Base-by-base conservation (phyloP, 1,140 invertebrate species). In the Leptopilina clavipes region DNA sequence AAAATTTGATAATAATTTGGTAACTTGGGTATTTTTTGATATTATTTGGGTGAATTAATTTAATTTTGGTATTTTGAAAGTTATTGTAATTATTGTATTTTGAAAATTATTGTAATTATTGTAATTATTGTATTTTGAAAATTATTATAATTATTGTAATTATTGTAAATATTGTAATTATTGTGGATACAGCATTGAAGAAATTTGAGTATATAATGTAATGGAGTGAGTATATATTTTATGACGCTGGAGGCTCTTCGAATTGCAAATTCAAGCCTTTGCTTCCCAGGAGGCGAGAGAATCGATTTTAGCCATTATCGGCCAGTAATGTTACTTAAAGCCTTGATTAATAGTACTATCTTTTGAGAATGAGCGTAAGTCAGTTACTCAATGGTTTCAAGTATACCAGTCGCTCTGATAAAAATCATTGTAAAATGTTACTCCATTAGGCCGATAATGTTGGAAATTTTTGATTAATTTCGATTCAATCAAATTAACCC, bases 221-320 rank as follows among this genome's bases (percentile, higher is more conserved):
- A 52, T 52, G 3, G 14, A 52, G n/a, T n/a, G n/a, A 52, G 48
- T 52, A 52, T 52, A n/a, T n/a, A n/a, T 52, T 52, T 52, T 12
- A 17, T 52, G 48, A 52, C 48, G 48, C 48, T 52, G 1, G 48
- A 65, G 59, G 14, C 59, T n/a, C 25, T 65, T 65, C 11, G 22
- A 8, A 37, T 65, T 65, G 59, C 59, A 31, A n/a, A 65, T 65
- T 65, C 59, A 65, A 31, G 59, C 31, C 25, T n/a, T n/a, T 31
- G 59, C 59, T 31, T 65, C 25, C 14, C 25, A n/a, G 59, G 59
- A 37, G 59, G 25, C 59, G 59, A 31, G 52, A 54, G 59, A 65
- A 65, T 65, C 59, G 25, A 65, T 65, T 65, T 65, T 65, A 65
- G 59, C 12, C 56, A 65, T 65, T 65, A 65, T 31, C 22, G 22